Evolutionary conservation across 2,113 vertebrate genomes (phyloP).

Genomic region (Pelodiscus sinensis): DNA sequence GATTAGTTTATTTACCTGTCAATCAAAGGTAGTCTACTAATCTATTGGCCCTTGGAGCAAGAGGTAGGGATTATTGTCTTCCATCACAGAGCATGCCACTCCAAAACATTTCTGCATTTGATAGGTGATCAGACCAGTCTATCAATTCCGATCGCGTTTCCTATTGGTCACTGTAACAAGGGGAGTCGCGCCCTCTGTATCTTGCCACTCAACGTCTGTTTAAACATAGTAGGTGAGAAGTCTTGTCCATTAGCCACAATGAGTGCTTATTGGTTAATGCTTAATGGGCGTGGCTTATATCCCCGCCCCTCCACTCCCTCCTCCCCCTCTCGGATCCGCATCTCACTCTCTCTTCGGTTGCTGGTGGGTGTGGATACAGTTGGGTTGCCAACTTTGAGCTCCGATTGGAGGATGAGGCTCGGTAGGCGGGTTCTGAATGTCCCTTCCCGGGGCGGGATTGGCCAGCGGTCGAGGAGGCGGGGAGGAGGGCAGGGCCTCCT

Average conservation of each 20-base stretch:
- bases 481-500: not conserved
- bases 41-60: not conserved
- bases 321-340: not conserved
- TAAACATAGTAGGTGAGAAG: accelerated
- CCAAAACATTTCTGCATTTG: accelerated
- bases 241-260: accelerated
- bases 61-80: not conserved
- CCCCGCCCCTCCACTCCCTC: not conserved
- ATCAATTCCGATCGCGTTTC: not conserved
- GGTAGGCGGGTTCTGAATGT: not conserved
- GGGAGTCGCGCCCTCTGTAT: accelerated
- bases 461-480: not conserved
- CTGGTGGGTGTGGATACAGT: not conserved
- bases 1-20: accelerated
- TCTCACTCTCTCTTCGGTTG: not conserved
- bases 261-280: accelerated
- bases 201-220: not conserved
- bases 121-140: accelerated
- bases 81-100: not conserved
- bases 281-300: not conserved
- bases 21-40: accelerated
- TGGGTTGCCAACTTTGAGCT: not conserved
- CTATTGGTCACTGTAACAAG: not conserved
- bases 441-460: not conserved
- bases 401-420: not conserved